These are phyloP conservation scores for Coreoperca whiteheadi DNA, from an alignment of 2,113 vertebrate species.

Conservation along the genomic window DNA sequence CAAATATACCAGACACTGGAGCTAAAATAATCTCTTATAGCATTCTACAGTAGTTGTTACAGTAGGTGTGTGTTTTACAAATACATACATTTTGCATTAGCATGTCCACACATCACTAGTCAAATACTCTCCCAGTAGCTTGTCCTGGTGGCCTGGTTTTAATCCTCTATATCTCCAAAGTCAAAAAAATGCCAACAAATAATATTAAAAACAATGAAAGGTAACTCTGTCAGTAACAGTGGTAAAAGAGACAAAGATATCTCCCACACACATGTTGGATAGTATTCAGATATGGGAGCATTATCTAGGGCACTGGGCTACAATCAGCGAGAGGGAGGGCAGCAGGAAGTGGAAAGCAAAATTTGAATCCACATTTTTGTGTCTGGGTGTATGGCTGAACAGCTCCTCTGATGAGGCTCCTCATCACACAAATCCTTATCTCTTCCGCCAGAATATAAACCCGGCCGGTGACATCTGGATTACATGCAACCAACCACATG, in stretches of 20 bases:
- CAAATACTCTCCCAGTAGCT: background rate
- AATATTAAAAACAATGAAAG: background rate
- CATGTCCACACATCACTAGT: background rate
- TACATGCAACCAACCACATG: constrained; percentile 61
- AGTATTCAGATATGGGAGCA: constrained; percentile 25
- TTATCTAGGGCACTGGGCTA: constrained; percentile 69
- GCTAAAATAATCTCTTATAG: background rate
- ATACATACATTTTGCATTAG: constrained; percentile 8
- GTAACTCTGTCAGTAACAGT: too few species aligned
- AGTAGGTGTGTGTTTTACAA: background rate
- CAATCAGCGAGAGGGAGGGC: constrained; percentile 36
- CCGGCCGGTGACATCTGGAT: constrained; percentile 72
- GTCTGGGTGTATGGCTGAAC: constrained; percentile 42
- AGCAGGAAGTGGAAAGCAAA: constrained; percentile 18
- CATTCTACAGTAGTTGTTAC: background rate
- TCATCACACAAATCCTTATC: constrained; percentile 62
- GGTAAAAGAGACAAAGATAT: background rate
- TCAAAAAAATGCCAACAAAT: background rate
- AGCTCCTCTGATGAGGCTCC: constrained; percentile 64
- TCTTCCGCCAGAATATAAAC: constrained; percentile 57
- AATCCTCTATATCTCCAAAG: background rate
- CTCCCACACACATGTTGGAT: background rate
- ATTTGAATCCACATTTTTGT: constrained; percentile 28
- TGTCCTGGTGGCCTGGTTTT: background rate
- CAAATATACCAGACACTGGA: background rate